Evolutionary conservation across 1,140 invertebrate genomes (phyloP).

Genomic region (Diuraphis noxia): DNA sequence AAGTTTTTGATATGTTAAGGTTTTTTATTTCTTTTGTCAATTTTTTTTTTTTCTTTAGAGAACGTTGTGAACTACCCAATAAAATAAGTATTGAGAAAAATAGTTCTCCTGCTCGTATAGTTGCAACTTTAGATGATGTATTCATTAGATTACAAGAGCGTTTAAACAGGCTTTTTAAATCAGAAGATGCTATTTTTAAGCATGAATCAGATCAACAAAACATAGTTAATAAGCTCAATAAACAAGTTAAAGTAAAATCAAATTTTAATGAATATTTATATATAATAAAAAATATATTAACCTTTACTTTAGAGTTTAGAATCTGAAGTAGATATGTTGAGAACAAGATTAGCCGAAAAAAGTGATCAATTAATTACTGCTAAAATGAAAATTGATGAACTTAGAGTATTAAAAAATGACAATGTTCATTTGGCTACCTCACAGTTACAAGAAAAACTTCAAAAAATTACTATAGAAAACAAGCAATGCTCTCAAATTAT

Average conservation of each 20-base stretch:
- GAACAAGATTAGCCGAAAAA: slow-evolving; percentile 34
- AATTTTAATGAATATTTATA: background rate
- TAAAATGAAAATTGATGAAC: slow-evolving; percentile 50
- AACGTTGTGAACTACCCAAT: slow-evolving; percentile 39
- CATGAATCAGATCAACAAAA: slow-evolving; percentile 43
- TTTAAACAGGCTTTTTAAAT: slow-evolving; percentile 49
- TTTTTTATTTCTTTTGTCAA: background rate
- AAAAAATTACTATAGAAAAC: slow-evolving; percentile 4
- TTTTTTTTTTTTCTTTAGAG: background rate
- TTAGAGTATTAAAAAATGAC: slow-evolving; percentile 41
- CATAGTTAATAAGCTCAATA: background rate
- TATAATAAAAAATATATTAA: background rate
- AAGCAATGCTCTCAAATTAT: slow-evolving; percentile 10
- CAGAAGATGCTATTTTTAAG: slow-evolving; percentile 50
- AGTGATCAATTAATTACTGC: slow-evolving; percentile 40
- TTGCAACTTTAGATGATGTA: slow-evolving; percentile 46
- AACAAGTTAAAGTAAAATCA: slow-evolving; percentile 34
- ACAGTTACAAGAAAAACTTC: slow-evolving; percentile 29
- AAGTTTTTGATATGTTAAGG: background rate
- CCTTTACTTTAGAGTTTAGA: background rate
- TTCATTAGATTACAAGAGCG: slow-evolving; percentile 47
- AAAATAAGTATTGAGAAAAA: slow-evolving; percentile 42
- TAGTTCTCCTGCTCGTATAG: slow-evolving; percentile 45
- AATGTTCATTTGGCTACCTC: background rate
- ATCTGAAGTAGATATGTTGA: slow-evolving; percentile 32